Percentiles rank a stretch among this genome's conserved stretches.
These are phyloP conservation scores for Argya squamiceps DNA, from an alignment of 2,797 vertebrate species.

Conservation along the genomic window DNA sequence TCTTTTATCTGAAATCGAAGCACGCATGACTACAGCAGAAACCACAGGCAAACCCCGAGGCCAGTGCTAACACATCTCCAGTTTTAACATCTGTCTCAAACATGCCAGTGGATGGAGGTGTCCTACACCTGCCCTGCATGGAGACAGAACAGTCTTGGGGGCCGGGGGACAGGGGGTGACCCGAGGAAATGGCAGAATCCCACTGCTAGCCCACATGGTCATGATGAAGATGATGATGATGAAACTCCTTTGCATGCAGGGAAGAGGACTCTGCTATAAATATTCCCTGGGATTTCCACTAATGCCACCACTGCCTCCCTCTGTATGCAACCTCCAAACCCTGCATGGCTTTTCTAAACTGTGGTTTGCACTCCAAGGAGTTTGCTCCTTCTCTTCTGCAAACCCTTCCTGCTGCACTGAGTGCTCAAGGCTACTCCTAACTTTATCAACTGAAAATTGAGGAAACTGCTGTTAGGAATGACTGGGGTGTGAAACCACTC, in stretches of 20 bases:
- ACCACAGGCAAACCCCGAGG: slow-evolving; percentile 36
- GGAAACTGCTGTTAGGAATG: background rate
- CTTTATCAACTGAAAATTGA: background rate
- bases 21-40: slow-evolving; percentile 58
- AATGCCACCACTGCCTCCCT: background rate
- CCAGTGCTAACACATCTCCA: slow-evolving; percentile 39
- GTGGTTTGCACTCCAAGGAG: background rate
- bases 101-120: slow-evolving; percentile 22
- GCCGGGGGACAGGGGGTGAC: background rate
- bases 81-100: slow-evolving; percentile 71
- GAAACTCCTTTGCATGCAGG: slow-evolving; percentile 51
- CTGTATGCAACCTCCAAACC: background rate
- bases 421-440: background rate
- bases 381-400: background rate
- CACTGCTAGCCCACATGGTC: slow-evolving; percentile 28
- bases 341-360: background rate
- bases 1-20: slow-evolving; percentile 70
- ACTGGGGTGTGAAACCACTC: background rate
- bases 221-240: slow-evolving; percentile 39
- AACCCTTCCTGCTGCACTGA: background rate
- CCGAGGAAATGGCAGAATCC: slow-evolving; percentile 45
- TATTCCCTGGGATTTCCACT: background rate
- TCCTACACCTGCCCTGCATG: background rate
- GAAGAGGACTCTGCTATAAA: slow-evolving; percentile 9
- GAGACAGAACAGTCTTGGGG: background rate